Evolutionary conservation across 2,797 vertebrate genomes (phyloP), one percentile per base, ranked within the genome.

Genomic region (Falco novaeseelandiae): DNA sequence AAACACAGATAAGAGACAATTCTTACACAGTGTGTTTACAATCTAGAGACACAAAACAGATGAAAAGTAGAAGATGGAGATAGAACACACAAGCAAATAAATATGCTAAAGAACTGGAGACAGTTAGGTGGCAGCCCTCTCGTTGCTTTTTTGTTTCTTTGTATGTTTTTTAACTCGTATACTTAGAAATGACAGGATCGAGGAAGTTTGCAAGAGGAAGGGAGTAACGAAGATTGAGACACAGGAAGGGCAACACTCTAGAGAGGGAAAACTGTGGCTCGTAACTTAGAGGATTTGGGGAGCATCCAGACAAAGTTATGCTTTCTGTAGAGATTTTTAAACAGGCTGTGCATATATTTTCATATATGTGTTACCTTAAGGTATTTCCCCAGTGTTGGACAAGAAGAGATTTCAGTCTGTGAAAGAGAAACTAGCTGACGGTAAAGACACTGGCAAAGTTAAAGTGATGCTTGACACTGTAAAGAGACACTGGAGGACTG

Each of bases 1-100:
- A 97, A 97, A 97, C 94, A 96, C 36, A 95, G 96, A 97, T 97
- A 97, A 96, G 92, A 83, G 78, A 86, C 92, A 95, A 92, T 88
- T 96, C 95, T 88, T 94, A 76, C 87, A 76, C 69, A 67, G 61
- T 4, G 5, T 92, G 84, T 92, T 96, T 95, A 96, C 84, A 90
- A 67, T 91, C 74, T 82, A 88, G 84, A 93, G 93, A 96, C 89
- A 94, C 84, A 95, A 91, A 95, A 38, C 93, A 95, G 94, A 97
- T 90, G 84, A 96, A 93, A 95, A 94, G 32, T 63, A 74, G 87
- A 92, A 96, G 69, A 86, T 0, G 0, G 92, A 89, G 87, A 95
- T 10, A 94, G 86, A 93, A 80, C 57, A 88, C 40, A 85, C 25
- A 69, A 93, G 81, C 40, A 94, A 94, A 96, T 76, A 87, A 92